Base-by-base conservation (phyloP, 2,888 invertebrate genomes). In the Sisyra terminalis region DNA sequence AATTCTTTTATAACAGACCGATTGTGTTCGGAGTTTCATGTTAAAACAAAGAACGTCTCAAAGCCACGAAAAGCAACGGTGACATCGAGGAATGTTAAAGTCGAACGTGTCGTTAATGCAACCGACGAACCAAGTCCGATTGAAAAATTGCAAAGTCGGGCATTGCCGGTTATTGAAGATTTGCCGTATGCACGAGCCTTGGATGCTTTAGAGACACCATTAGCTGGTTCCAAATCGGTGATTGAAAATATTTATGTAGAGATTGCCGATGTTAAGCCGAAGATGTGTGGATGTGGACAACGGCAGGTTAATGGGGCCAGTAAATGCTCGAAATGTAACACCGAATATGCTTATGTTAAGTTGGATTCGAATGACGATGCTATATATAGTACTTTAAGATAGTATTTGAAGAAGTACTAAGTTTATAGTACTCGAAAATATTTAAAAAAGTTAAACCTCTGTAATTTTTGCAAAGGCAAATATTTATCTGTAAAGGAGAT, bases 231-330 rank as follows among this genome's bases (percentile, higher is more conserved):
- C 40, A 48, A 46, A 42, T 43, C 46, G 40, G 59, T 61, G 35
- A 67, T 73, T 53, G 78, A 78, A 52, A 78, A 78, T 51, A 78
- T 79, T 51, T 79, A 78, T 54, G 77, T 78, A 40, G 78, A 79
- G 59, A 78, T 79, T 45, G 52, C 52, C 49, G 52, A 52, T 9
- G 32, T 13, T 3, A 32, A 32, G 6, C 14, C 11, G n/a, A 32
- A 32, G 8, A 32, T 13, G 32, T 32, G 32, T 32, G 14, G n/a
- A 32, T 32, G 14, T 32, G n/a, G 32, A 6, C n/a, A 32, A 9
- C 3, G 32, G n/a, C n/a, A 32, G 8, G 14, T n/a, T 32, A 32
- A 32, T 32, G 32, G 14, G 32, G 32, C 32, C 24, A 24, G 24
- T 24, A 24, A 24, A 24, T 24, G 24, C 7, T 24, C 24, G 5